A percentile compares a stretch with the other conserved stretches of the same genome.
Evolutionary conservation across 2,113 vertebrate species (phyloP).

Genomic region (Neolamprologus toae): DNA sequence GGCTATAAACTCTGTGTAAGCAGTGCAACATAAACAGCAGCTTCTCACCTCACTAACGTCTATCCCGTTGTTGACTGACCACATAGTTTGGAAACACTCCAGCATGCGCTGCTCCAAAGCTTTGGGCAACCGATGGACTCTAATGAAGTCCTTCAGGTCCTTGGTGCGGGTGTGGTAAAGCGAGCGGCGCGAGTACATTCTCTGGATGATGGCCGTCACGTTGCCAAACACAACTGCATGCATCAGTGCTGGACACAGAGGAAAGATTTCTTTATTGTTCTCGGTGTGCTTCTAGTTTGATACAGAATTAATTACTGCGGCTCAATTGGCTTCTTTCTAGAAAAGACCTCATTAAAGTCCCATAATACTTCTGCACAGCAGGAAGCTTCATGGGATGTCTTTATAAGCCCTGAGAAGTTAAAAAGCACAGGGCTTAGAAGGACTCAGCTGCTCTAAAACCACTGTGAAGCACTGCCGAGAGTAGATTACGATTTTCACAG

Average conservation of each 20-base stretch:
- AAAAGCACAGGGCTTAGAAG: neutral
- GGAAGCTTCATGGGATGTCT: neutral
- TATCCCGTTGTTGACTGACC: slow-evolving; percentile 96
- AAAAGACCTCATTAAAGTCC: neutral
- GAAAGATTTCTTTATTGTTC: neutral
- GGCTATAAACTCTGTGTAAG: neutral
- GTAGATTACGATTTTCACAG: neutral
- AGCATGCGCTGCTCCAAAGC: slow-evolving; percentile 94
- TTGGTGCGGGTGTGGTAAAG: slow-evolving; percentile 95
- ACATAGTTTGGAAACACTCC: slow-evolving; percentile 95
- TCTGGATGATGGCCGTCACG: slow-evolving; percentile 93
- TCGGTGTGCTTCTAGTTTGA: neutral
- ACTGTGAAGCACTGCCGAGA: neutral
- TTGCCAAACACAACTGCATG: slow-evolving; percentile 94
- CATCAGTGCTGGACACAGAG: slow-evolving; percentile 81
- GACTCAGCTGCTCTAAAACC: neutral
- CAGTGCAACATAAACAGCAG: neutral
- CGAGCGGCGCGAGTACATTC: slow-evolving; percentile 94
- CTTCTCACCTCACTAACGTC: slow-evolving; percentile 87
- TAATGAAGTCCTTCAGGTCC: slow-evolving; percentile 92
- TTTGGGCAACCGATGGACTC: slow-evolving; percentile 89
- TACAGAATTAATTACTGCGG: neutral
- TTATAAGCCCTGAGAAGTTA: neutral
- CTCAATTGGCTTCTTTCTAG: neutral
- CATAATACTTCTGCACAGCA: neutral